A percentile compares a stretch with the other conserved stretches of the same genome.
These are phyloP conservation scores for Dipodomys spectabilis DNA, from an alignment of 2,113 vertebrate species.

Conservation along the genomic window DNA sequence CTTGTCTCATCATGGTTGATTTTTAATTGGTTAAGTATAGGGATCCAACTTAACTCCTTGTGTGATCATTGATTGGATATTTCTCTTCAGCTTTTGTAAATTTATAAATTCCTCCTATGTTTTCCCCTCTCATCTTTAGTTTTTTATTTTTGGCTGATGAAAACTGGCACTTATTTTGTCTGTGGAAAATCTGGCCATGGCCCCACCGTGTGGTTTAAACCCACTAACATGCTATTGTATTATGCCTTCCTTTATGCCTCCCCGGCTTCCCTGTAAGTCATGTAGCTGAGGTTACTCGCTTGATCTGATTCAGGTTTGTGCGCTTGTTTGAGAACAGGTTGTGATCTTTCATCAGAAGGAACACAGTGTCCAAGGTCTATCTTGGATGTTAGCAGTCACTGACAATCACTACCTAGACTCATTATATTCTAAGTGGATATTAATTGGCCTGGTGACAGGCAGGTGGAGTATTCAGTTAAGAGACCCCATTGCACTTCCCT, in stretches of 20 bases:
- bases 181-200: not conserved
- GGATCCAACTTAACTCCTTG: not conserved
- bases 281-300: not conserved
- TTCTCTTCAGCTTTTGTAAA: slow-evolving; percentile 18
- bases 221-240: not conserved
- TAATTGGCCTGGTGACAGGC: not conserved
- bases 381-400: not conserved
- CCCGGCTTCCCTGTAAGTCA: not conserved
- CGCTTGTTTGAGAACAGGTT: not conserved
- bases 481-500: no score
- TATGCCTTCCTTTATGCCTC: not conserved
- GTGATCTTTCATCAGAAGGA: not conserved
- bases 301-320: not conserved
- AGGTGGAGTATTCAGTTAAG: not conserved
- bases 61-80: not conserved
- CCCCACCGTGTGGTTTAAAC: not conserved
- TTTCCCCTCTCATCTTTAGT: not conserved
- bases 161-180: not conserved
- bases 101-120: not conserved
- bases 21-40: not conserved
- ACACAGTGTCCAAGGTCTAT: not conserved
- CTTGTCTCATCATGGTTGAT: not conserved
- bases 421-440: not conserved
- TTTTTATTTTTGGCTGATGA: not conserved
- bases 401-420: not conserved